Evolutionary conservation across 2,888 invertebrate species (phyloP).

Genomic region (Phyllotreta striolata): DNA sequence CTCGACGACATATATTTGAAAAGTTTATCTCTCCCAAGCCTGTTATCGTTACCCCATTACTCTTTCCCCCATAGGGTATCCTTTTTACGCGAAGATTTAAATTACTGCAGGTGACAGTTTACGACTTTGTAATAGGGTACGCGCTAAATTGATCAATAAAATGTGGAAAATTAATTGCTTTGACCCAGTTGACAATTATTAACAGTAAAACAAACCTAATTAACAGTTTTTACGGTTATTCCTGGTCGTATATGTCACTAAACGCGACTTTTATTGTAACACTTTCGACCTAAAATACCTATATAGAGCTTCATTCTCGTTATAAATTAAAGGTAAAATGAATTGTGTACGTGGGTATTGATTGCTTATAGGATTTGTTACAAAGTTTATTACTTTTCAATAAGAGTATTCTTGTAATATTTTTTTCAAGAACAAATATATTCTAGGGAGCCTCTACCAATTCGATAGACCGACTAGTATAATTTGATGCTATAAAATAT

Average conservation of each 20-base stretch:
- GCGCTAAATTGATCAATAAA: constrained; percentile 28
- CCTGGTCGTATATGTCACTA: constrained; percentile 18
- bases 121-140: constrained; percentile 24
- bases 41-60: constrained; percentile 28
- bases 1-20: constrained; percentile 24
- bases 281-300: no score
- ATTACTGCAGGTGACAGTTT: constrained; percentile 30
- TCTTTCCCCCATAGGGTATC: constrained; percentile 14
- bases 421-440: no score
- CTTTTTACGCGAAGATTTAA: constrained; percentile 28
- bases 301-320: no score
- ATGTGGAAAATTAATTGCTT: constrained; percentile 28
- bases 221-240: constrained; percentile 11
- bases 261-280: neutral
- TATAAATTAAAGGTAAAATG: no score
- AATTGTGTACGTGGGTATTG: no score
- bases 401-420: no score
- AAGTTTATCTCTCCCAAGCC: constrained; percentile 24
- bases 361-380: no score
- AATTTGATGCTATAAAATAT: constrained; percentile 5
- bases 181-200: constrained; percentile 23
- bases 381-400: no score
- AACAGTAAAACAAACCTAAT: constrained; percentile 13
- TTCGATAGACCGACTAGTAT: constrained; percentile 1
- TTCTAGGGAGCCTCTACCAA: neutral